A percentile compares a stretch with the other conserved stretches of the same genome.
phyloP scores from a whole-genome alignment of 2,888 invertebrate genomes.

The Linyphia triangularis region DNA sequence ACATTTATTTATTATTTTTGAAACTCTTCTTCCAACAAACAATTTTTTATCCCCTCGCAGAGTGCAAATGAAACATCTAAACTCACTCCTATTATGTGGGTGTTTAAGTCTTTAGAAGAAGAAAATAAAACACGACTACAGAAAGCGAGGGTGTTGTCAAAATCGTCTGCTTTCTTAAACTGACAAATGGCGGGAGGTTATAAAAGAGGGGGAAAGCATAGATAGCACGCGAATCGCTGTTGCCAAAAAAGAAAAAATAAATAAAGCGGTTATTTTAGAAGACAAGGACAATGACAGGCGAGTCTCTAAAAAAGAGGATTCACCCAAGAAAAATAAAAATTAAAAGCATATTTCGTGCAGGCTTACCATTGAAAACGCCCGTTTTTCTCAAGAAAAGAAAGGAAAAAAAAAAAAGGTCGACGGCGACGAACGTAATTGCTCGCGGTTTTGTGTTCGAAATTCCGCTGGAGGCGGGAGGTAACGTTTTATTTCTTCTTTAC shows the following conservation, averaged over 20 bases:
- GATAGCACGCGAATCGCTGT: slow-evolving; percentile 47
- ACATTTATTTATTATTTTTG: slow-evolving; percentile 24
- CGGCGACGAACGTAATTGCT: slow-evolving; percentile 38
- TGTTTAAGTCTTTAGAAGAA: slow-evolving; percentile 53
- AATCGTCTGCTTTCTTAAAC: slow-evolving; percentile 50
- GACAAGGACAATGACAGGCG: slow-evolving; percentile 70
- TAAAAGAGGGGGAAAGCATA: not conserved
- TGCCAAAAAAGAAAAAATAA: slow-evolving; percentile 21
- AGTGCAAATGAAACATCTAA: slow-evolving; percentile 64
- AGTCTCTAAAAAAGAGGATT: slow-evolving; percentile 54
- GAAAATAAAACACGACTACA: slow-evolving; percentile 44
- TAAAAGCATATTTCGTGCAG: slow-evolving; percentile 31
- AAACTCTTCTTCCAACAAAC: not conserved
- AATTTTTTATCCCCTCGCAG: not conserved
- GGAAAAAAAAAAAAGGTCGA: not conserved
- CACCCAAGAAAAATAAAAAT: slow-evolving; percentile 13
- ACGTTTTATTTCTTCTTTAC: not conserved
- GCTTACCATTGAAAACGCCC: slow-evolving; percentile 50
- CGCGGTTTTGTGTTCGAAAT: slow-evolving; percentile 6
- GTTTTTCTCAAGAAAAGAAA: slow-evolving; percentile 27
- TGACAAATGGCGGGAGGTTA: slow-evolving; percentile 57
- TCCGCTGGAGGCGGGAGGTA: not conserved
- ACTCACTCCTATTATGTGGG: slow-evolving; percentile 66
- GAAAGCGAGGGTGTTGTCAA: slow-evolving; percentile 71
- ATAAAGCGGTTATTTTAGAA: slow-evolving; percentile 40